Evolutionary conservation across 2,888 invertebrate species (phyloP).

Genomic region (Cremastobaeus sp.): DNA sequence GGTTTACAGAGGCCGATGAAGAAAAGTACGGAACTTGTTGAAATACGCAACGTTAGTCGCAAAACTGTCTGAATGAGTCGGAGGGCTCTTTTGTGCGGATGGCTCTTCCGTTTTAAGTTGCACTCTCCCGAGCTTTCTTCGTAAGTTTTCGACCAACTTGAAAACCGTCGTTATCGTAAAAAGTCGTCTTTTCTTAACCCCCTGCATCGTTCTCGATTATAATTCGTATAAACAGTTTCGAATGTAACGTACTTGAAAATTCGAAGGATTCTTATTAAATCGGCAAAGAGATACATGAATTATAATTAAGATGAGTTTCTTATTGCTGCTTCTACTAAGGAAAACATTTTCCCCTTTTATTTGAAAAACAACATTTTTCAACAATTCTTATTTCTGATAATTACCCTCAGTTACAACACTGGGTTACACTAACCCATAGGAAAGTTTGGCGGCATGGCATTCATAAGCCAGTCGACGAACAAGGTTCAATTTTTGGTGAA

Average conservation of each 20-base stretch:
- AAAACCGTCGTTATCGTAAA: conserved; percentile 55
- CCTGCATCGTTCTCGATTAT: conserved; percentile 30
- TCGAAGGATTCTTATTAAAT: too few relatives aligned
- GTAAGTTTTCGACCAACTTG: conserved; percentile 46
- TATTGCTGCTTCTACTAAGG: too few relatives aligned
- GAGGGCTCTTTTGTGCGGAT: conserved; percentile 49
- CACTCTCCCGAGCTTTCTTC: conserved; percentile 43
- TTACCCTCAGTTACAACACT: too few relatives aligned
- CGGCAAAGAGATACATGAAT: too few relatives aligned
- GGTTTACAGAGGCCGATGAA: conserved; percentile 22
- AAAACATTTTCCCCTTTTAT: too few relatives aligned
- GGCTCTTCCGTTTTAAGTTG: conserved; percentile 51
- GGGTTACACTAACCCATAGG: too few relatives aligned
- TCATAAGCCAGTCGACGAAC: too few relatives aligned
- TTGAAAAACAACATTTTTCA: too few relatives aligned
- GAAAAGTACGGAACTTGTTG: conserved; percentile 48
- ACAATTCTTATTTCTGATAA: too few relatives aligned
- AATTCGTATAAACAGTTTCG: conserved; percentile 30
- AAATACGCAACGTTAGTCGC: conserved; percentile 52
- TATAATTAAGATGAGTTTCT: conserved; percentile 1
- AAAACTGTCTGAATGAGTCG: conserved; percentile 47
- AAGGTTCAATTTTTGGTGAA: too few relatives aligned
- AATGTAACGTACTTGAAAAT: neutral
- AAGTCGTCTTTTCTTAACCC: conserved; percentile 47
- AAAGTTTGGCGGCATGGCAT: too few relatives aligned